phyloP scores from a whole-genome alignment of 2,797 vertebrate genomes.

The Gymnothorax javanicus region DNA sequence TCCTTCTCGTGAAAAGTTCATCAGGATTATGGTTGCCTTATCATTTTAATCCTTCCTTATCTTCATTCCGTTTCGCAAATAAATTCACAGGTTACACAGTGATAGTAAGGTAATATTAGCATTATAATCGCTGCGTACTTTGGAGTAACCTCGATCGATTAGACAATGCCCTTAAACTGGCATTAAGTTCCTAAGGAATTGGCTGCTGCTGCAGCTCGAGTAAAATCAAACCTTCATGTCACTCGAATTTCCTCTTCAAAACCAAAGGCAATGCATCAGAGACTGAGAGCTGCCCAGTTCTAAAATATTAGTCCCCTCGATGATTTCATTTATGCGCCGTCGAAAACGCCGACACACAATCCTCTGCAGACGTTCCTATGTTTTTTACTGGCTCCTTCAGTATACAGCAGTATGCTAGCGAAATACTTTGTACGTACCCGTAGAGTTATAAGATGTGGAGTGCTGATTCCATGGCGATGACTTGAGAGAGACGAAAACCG shows the following conservation, averaged over 20 bases:
- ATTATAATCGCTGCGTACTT: too few species aligned
- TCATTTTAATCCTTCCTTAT: too few species aligned
- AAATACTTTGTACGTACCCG: constrained; percentile 32
- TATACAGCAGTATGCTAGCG: constrained; percentile 34
- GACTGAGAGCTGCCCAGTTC: constrained; percentile 48
- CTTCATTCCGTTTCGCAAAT: too few species aligned
- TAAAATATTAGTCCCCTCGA: constrained; percentile 52
- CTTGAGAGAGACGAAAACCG: constrained; percentile 61
- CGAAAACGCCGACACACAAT: constrained; percentile 58
- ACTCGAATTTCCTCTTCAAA: neutral
- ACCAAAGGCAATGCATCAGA: constrained; percentile 33
- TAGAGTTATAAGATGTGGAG: constrained; percentile 46
- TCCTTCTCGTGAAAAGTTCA: too few species aligned
- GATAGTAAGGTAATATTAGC: neutral
- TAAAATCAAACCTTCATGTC: neutral
- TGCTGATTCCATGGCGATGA: constrained; percentile 49
- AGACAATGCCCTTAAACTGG: neutral
- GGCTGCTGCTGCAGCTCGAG: neutral
- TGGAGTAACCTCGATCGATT: too few species aligned
- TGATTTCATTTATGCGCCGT: constrained; percentile 58
- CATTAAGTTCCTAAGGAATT: neutral
- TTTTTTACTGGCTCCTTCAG: constrained; percentile 31
- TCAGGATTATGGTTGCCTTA: too few species aligned
- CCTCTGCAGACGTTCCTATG: constrained; percentile 48
- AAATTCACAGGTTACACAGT: neutral